These are phyloP conservation scores for Vultur gryphus DNA, from an alignment of 2,797 vertebrate species.

Conservation along the genomic window DNA sequence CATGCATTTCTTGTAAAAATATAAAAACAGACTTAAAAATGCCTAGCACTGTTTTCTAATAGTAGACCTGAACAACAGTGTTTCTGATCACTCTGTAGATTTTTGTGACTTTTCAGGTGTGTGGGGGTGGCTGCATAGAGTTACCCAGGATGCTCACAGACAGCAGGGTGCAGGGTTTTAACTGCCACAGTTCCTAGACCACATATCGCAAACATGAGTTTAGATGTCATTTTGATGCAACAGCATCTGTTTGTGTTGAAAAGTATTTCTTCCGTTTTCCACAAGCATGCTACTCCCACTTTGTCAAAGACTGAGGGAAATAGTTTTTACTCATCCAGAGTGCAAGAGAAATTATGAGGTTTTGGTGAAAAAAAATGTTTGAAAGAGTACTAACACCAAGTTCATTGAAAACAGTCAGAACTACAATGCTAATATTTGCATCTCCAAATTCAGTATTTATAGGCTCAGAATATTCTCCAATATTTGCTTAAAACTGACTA, in stretches of 20 bases:
- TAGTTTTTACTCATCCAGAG: neutral
- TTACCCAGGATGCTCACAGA: neutral
- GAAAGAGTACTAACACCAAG: neutral
- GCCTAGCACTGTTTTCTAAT: neutral
- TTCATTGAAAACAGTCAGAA: neutral
- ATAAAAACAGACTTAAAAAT: neutral
- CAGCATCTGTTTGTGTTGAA: neutral
- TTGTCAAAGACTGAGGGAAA: neutral
- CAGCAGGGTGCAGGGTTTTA: neutral
- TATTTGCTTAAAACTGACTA: constrained; percentile 36
- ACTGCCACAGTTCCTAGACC: neutral
- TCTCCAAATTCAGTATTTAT: constrained; percentile 6
- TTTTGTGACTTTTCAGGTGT: neutral
- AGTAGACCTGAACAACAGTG: neutral
- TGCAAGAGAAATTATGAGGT: neutral
- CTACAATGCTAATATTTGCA: constrained; percentile 27
- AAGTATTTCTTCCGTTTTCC: neutral
- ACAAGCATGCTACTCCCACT: neutral
- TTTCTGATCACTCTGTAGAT: neutral
- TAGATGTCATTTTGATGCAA: neutral
- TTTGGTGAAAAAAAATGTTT: neutral
- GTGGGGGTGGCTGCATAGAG: neutral
- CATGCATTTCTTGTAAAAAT: neutral
- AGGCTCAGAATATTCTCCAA: neutral
- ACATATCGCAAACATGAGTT: neutral